Evolutionary conservation across 64 coral and sea anemone genomes (phyloP).

Genomic region (Pocillopora damicornis): DNA sequence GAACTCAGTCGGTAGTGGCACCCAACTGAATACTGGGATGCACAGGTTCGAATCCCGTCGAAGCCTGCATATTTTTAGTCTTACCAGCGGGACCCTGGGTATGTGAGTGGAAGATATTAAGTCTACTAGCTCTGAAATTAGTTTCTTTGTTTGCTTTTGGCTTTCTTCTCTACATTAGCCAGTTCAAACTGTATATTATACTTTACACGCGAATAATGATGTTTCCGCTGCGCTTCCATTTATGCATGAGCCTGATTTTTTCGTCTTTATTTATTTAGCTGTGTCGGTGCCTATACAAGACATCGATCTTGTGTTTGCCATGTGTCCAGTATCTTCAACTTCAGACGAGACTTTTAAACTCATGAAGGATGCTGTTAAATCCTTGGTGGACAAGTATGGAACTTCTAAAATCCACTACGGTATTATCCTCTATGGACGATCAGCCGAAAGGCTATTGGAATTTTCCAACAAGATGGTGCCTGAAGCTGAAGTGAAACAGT

Average conservation of each 20-base stretch:
- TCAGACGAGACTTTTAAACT: constrained; percentile 29
- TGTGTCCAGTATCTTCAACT: constrained; percentile 22
- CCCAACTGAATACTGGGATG: no score
- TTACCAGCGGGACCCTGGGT: no score
- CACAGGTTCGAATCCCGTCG: no score
- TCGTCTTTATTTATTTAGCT: neutral
- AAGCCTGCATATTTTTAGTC: no score
- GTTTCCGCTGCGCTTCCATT: neutral
- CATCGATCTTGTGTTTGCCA: constrained; percentile 41
- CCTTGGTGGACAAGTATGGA: constrained; percentile 49
- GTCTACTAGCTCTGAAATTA: no score
- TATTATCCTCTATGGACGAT: constrained; percentile 42
- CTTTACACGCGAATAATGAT: no score
- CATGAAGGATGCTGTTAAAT: constrained; percentile 55
- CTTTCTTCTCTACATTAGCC: no score
- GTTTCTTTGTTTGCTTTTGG: no score
- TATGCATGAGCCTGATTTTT: neutral
- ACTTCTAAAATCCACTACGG: constrained; percentile 51
- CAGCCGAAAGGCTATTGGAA: neutral
- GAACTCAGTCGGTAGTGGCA: no score
- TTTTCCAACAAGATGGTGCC: neutral
- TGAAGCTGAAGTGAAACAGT: neutral
- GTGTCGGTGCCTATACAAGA: constrained; percentile 21
- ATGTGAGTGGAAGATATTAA: no score
- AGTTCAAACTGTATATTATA: no score